phyloP scores from a whole-genome alignment of 2,797 vertebrate species.

The Columba guinea region DNA sequence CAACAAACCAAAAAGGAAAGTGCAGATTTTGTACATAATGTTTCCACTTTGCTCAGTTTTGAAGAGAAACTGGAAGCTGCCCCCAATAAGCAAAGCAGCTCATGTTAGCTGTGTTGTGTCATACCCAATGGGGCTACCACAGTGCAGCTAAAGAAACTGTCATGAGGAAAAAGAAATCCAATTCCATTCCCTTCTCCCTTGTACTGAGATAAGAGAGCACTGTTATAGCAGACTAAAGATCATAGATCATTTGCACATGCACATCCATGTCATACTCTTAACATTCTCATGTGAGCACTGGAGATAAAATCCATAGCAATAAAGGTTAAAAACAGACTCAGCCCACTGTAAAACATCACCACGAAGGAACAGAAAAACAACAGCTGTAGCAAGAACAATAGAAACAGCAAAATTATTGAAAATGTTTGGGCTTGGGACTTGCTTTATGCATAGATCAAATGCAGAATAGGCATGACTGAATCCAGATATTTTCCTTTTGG shows the following conservation, averaged over 20 bases:
- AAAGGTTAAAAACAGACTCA: background rate
- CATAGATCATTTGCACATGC: slow-evolving; percentile 42
- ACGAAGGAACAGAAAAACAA: slow-evolving; percentile 1
- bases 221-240: slow-evolving; percentile 43
- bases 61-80: background rate
- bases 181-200: slow-evolving; percentile 35
- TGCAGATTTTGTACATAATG: background rate
- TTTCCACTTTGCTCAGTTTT: background rate
- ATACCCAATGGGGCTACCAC: background rate
- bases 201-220: slow-evolving; percentile 26
- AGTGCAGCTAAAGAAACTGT: slow-evolving; percentile 19
- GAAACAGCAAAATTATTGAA: slow-evolving; percentile 2
- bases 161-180: slow-evolving; percentile 19
- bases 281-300: slow-evolving; percentile 4
- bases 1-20: background rate
- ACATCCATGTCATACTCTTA: slow-evolving; percentile 1
- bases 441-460: background rate
- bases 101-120: background rate
- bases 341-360: background rate
- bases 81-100: slow-evolving; percentile 32
- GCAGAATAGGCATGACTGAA: accelerated
- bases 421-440: background rate
- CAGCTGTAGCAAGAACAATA: background rate
- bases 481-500: background rate
- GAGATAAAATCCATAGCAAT: slow-evolving; percentile 7